Evolutionary conservation across 2,113 vertebrate genomes (phyloP).

Genomic region (Ia io): DNA sequence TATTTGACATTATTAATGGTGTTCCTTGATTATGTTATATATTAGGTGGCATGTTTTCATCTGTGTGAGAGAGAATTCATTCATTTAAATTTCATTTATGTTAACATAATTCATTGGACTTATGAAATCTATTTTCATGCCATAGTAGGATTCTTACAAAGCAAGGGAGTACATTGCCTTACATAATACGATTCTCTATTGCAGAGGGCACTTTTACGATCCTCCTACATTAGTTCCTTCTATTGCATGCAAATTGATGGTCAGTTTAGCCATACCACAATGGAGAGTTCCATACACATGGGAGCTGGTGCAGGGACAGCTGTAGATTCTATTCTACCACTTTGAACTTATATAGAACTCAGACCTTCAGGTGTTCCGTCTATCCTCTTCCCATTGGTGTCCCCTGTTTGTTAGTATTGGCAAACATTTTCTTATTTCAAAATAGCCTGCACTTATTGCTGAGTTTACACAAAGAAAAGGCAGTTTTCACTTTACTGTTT

Average conservation of each 20-base stretch:
- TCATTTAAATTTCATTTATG: neutral
- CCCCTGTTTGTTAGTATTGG: neutral
- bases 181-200: neutral
- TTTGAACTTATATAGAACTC: neutral
- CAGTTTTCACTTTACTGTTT: neutral
- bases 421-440: neutral
- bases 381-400: neutral
- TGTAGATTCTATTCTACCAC: neutral
- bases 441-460: neutral
- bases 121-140: neutral
- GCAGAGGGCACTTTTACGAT: neutral
- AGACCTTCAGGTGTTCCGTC: neutral
- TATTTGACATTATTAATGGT: neutral
- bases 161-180: neutral
- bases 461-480: neutral
- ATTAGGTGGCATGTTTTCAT: neutral
- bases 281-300: accelerated
- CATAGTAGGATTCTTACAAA: neutral
- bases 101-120: neutral
- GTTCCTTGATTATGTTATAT: neutral
- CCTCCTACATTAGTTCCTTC: neutral
- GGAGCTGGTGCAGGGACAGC: neutral
- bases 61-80: neutral
- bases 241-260: neutral
- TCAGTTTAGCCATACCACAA: neutral